Evolutionary conservation across 2,888 invertebrate genomes (phyloP).

Genomic region (Horisme vitalbata): DNA sequence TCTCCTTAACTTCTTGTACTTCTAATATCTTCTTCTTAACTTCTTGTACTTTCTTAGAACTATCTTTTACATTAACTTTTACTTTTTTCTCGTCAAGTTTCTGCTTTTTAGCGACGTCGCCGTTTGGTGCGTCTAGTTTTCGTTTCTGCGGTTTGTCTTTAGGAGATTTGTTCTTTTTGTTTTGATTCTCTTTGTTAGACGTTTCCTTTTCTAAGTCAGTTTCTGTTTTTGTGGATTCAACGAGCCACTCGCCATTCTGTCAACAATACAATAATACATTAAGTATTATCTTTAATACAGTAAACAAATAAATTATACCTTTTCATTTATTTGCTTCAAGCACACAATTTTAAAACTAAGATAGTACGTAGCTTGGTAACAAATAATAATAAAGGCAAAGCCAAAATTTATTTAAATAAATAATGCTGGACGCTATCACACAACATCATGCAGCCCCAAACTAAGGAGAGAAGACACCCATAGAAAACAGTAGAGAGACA

Average conservation of each 20-base stretch:
- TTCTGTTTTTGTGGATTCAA: slow-evolving; percentile 46
- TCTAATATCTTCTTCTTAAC: slow-evolving; percentile 11
- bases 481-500: too few relatives aligned
- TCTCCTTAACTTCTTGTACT: slow-evolving; percentile 5
- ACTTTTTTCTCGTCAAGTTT: slow-evolving; percentile 21
- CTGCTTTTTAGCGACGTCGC: slow-evolving; percentile 31
- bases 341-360: too few relatives aligned
- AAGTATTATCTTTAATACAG: too few relatives aligned
- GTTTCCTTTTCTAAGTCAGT: slow-evolving; percentile 44
- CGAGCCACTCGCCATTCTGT: slow-evolving; percentile 62
- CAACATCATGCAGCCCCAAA: too few relatives aligned
- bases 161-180: slow-evolving; percentile 32
- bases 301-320: too few relatives aligned
- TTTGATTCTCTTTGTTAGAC: slow-evolving; percentile 54
- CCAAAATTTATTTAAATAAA: too few relatives aligned
- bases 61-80: slow-evolving; percentile 17
- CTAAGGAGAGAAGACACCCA: too few relatives aligned
- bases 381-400: too few relatives aligned
- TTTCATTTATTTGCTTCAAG: too few relatives aligned
- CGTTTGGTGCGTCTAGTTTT: slow-evolving; percentile 29
- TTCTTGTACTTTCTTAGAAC: slow-evolving; percentile 38
- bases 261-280: slow-evolving; percentile 8
- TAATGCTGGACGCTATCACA: too few relatives aligned
- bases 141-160: slow-evolving; percentile 34
- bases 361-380: too few relatives aligned